A percentile compares a stretch with the other conserved stretches of the same genome.
These are phyloP conservation scores for Lutraria rhynchaena DNA, from an alignment of 1,140 invertebrate genomes.

Conservation along the genomic window DNA sequence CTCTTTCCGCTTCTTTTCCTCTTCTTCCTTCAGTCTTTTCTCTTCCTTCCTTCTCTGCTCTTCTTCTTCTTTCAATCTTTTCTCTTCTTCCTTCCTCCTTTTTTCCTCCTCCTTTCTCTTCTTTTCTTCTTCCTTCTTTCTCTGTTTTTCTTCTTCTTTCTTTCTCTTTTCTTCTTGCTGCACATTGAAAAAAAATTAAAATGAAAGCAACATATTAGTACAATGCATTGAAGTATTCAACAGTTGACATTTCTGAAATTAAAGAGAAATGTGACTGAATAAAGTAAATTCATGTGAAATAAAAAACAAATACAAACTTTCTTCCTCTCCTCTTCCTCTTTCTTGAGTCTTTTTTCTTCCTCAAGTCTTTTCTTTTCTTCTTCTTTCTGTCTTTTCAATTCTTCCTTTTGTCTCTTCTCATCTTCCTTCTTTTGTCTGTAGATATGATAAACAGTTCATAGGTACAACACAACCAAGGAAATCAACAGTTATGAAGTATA, in stretches of 20 bases:
- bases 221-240: too few species aligned
- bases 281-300: too few species aligned
- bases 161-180: constrained; percentile 48
- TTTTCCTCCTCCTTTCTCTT: constrained; percentile 53
- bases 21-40: constrained; percentile 54
- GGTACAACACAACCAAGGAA: too few species aligned
- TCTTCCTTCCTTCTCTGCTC: constrained; percentile 58
- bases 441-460: too few species aligned
- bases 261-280: too few species aligned
- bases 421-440: constrained; percentile 41
- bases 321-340: constrained; percentile 56
- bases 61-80: constrained; percentile 58
- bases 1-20: constrained; percentile 50
- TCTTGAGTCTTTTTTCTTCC: constrained; percentile 56
- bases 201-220: too few species aligned
- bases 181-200: too few species aligned
- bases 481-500: too few species aligned
- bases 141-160: constrained; percentile 57
- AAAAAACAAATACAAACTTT: constrained; percentile 25
- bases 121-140: constrained; percentile 37
- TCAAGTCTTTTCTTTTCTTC: constrained; percentile 51
- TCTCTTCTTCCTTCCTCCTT: constrained; percentile 55
- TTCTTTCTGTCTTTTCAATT: constrained; percentile 42
- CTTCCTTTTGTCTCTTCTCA: constrained; percentile 48
- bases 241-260: too few species aligned